phyloP scores from a whole-genome alignment of 30 jellyfish, hydroid and myxozoan genomes.

The Nemopilema nomurai region DNA sequence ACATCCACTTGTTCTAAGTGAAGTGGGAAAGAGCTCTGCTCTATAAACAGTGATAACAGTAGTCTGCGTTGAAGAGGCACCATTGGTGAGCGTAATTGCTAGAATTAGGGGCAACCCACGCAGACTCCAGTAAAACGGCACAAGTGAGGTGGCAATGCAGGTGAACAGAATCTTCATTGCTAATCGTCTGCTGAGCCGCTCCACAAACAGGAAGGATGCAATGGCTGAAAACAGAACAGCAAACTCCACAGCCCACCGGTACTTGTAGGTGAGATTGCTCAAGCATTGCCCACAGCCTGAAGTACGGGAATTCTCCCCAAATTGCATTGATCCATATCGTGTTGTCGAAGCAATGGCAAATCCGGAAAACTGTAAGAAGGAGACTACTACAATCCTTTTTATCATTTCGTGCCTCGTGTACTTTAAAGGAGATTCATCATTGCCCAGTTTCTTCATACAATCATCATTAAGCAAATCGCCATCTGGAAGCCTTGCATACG shows the following conservation, averaged over 20 bases:
- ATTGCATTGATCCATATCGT: constrained; percentile 7
- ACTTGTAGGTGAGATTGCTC: neutral
- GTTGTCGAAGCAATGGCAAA: neutral
- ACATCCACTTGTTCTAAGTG: neutral
- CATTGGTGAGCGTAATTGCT: neutral
- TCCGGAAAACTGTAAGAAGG: neutral
- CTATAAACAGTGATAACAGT: neutral
- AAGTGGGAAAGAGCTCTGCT: constrained; percentile 6
- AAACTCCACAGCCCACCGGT: neutral
- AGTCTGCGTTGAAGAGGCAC: neutral
- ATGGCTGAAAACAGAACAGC: neutral
- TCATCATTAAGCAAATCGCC: neutral
- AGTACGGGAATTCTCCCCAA: neutral
- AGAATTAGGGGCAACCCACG: neutral
- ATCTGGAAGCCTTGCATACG: neutral
- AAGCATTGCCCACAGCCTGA: constrained; percentile 1
- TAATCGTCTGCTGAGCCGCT: neutral
- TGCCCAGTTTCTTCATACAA: neutral
- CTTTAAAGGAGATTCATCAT: neutral
- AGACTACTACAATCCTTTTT: neutral
- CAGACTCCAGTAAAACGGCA: constrained; percentile 8
- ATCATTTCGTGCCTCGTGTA: neutral
- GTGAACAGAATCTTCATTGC: neutral
- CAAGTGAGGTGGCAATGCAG: neutral
- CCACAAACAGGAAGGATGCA: neutral